Percentiles rank a stretch among this genome's conserved stretches.
Evolutionary conservation across 2,888 invertebrate species (phyloP).

Genomic region (Tineola bisselliella): DNA sequence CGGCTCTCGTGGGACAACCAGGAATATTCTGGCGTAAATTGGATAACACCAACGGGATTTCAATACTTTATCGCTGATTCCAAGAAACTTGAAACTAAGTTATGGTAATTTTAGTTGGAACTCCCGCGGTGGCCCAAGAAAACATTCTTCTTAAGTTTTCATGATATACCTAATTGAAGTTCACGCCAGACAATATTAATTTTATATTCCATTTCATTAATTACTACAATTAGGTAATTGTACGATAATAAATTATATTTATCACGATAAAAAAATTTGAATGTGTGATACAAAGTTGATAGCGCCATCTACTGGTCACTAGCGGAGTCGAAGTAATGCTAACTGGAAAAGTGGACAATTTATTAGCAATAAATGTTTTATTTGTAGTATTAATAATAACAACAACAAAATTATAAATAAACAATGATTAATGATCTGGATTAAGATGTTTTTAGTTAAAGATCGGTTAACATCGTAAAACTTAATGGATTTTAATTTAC

Average conservation of each 20-base stretch:
- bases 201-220: not conserved
- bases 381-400: no score
- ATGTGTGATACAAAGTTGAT: no score
- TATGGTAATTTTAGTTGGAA: constrained; percentile 12
- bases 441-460: not conserved
- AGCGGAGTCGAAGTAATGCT: no score
- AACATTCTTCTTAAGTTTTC: constrained; percentile 6
- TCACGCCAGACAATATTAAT: not conserved
- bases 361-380: no score
- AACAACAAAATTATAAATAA: no score
- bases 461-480: not conserved
- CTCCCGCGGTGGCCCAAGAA: not conserved
- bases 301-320: no score
- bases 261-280: no score
- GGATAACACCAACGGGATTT: constrained; percentile 23
- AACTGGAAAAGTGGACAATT: no score
- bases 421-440: not conserved
- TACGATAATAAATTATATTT: no score
- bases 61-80: constrained; percentile 21
- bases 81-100: constrained; percentile 19
- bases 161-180: not conserved
- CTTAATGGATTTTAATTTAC: not conserved
- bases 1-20: constrained; percentile 7
- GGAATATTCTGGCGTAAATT: constrained; percentile 30
- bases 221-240: no score